A percentile compares a stretch with the other conserved stretches of the same genome.
Conservation (phyloP, 2,888 invertebrate genomes). For the Tupiocoris notatus region DNA sequence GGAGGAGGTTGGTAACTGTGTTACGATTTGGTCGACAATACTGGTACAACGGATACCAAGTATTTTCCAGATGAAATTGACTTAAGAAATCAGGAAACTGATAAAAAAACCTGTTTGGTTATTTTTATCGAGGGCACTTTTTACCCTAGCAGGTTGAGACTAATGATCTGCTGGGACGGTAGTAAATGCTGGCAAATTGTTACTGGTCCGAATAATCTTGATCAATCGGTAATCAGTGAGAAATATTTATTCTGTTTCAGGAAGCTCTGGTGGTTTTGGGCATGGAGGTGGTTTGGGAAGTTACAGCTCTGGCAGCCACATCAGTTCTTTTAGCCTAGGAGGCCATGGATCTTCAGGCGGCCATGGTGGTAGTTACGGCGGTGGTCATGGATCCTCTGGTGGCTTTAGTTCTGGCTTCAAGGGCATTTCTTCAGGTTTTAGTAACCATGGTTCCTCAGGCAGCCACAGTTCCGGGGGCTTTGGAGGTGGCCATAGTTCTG, state of each 20-base stretch:
- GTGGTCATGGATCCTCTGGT: conserved; percentile 4
- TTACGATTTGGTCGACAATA: no score
- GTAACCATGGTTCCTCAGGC: background rate
- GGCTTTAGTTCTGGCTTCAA: background rate
- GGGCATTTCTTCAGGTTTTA: background rate
- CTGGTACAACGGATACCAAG: no score
- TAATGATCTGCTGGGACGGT: no score
- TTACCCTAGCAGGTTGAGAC: no score
- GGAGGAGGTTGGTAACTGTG: conserved; percentile 20
- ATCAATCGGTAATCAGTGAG: no score
- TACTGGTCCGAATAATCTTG: no score
- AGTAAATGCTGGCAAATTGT: no score
- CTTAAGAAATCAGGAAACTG: no score
- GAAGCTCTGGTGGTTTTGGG: conserved; percentile 11
- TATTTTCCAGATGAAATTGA: no score
- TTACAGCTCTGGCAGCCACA: conserved; percentile 16
- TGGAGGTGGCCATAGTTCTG: conserved; percentile 1
- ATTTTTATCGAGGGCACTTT: no score
- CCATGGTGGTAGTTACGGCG: conserved; percentile 11
- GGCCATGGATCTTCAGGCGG: conserved; percentile 2
- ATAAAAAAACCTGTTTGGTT: no score
- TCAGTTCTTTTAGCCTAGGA: background rate
- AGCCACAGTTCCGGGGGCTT: background rate
- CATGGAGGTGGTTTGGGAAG: conserved; percentile 19
- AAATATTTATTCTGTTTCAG: no score